Percentiles rank a stretch among this genome's conserved stretches.
These are phyloP conservation scores for Tenrec ecaudatus DNA, from an alignment of 2,113 vertebrate genomes.

Conservation along the genomic window DNA sequence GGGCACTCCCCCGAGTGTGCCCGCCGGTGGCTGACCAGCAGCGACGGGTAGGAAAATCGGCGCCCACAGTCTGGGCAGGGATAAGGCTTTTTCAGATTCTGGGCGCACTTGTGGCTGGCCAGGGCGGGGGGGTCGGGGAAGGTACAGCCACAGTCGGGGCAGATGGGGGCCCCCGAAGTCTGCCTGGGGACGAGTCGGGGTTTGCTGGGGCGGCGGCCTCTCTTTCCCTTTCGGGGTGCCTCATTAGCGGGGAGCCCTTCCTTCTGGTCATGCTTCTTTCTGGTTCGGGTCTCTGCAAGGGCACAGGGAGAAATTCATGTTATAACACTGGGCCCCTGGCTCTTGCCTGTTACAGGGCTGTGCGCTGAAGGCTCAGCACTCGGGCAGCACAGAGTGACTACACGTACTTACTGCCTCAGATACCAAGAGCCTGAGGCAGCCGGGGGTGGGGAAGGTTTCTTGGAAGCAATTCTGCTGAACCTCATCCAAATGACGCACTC, in stretches of 20 bases:
- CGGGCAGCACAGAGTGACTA: not conserved
- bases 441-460: not conserved
- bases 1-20: constrained; percentile 81
- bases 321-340: not conserved
- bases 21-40: constrained; percentile 73
- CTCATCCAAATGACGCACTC: not conserved
- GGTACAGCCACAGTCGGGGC: constrained; percentile 80
- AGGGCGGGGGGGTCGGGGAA: constrained; percentile 71
- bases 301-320: constrained; percentile 52
- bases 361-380: not conserved
- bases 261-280: constrained; percentile 68
- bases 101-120: constrained; percentile 79
- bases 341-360: not conserved
- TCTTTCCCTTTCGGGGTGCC: constrained; percentile 74
- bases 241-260: constrained; percentile 71
- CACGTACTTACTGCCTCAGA: too few relatives aligned
- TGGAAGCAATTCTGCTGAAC: not conserved
- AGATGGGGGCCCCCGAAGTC: constrained; percentile 77
- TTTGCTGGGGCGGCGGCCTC: constrained; percentile 74
- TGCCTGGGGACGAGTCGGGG: constrained; percentile 76
- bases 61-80: constrained; percentile 74
- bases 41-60: constrained; percentile 69
- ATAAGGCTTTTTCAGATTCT: constrained; percentile 74
- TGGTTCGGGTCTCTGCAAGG: constrained; percentile 65
- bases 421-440: not conserved